Evolutionary conservation across 2,888 invertebrate genomes (phyloP).

Genomic region (Athrips mouffetella): DNA sequence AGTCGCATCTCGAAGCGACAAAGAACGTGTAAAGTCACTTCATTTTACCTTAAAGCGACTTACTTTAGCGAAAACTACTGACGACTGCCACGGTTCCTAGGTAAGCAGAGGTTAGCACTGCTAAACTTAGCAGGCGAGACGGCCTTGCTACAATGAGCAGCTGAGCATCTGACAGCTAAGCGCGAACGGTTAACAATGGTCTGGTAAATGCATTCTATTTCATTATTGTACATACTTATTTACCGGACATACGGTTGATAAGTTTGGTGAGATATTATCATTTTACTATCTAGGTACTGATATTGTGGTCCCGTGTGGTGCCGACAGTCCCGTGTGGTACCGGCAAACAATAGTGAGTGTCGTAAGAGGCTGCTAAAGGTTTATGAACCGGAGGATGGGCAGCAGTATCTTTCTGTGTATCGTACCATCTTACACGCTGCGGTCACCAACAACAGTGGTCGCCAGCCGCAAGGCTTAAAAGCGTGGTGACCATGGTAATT

Average conservation of each 20-base stretch:
- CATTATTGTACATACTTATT: background rate
- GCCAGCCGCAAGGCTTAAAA: no score
- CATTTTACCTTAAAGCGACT: no score
- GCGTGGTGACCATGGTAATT: no score
- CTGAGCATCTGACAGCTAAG: conserved; percentile 31
- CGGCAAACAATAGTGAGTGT: no score
- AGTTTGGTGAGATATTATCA: background rate
- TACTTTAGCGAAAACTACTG: conserved; percentile 49
- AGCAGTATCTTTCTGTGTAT: no score
- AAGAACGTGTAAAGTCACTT: conserved; percentile 47
- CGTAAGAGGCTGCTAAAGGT: no score
- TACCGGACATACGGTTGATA: background rate
- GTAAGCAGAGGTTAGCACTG: background rate
- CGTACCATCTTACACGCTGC: no score
- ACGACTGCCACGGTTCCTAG: background rate
- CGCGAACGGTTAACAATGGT: conserved; percentile 35
- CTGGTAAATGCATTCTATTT: conserved; percentile 9
- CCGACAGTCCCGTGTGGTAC: no score
- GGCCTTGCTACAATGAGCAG: conserved; percentile 50
- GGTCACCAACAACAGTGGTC: no score
- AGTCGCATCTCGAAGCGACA: conserved; percentile 48
- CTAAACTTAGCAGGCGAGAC: conserved; percentile 33
- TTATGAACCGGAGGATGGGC: no score
- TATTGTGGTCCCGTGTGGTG: no score
- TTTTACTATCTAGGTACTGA: background rate